Evolutionary conservation across 2,888 invertebrate species (phyloP).

Genomic region (Horisme vitalbata): DNA sequence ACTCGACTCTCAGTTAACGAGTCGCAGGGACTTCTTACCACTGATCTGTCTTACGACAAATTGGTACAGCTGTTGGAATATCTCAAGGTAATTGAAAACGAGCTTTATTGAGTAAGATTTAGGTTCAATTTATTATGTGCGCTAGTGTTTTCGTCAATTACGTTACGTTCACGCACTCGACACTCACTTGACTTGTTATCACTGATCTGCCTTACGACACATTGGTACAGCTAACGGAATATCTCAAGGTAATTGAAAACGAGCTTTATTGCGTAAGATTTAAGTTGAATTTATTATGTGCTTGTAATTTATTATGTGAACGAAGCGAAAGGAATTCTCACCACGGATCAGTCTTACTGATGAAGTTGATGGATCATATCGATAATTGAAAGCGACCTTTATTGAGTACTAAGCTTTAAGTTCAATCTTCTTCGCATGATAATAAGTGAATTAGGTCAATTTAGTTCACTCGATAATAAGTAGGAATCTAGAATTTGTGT

Average conservation of each 20-base stretch:
- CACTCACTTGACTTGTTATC: constrained; percentile 87
- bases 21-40: no score
- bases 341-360: no score
- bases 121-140: no score
- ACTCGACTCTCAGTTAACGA: constrained; percentile 57
- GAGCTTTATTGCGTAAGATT: not conserved
- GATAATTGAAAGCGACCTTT: not conserved
- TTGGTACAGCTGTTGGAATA: no score
- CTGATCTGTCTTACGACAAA: no score
- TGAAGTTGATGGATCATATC: no score
- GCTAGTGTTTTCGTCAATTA: constrained; percentile 96
- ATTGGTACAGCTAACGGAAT: constrained; percentile 96
- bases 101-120: not conserved
- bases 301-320: constrained; percentile 93
- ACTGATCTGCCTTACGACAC: constrained; percentile 91
- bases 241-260: constrained; percentile 86
- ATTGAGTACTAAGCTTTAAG: not conserved
- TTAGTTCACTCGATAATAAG: no score
- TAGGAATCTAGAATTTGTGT: no score
- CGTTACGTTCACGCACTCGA: constrained; percentile 96
- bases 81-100: not conserved
- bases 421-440: no score
- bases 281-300: no score
- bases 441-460: no score
- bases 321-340: no score